Evolutionary conservation across 1,140 invertebrate species (phyloP).

Genomic region (Coptotermes formosanus): DNA sequence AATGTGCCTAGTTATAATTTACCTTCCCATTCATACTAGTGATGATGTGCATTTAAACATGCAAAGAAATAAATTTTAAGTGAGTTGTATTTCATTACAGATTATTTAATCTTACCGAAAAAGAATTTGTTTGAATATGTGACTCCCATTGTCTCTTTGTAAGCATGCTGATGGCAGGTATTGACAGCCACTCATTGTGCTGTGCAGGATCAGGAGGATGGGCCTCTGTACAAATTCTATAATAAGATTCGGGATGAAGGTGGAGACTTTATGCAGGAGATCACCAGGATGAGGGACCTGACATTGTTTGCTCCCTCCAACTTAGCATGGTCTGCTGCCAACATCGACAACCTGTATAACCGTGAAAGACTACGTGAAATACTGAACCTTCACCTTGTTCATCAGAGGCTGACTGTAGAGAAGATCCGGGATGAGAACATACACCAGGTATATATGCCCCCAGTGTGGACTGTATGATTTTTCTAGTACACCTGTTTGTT

Average conservation of each 20-base stretch:
- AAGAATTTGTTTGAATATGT: too few relatives aligned
- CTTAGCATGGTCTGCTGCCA: slow-evolving; percentile 70
- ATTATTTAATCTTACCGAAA: too few relatives aligned
- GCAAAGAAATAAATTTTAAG: too few relatives aligned
- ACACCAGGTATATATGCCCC: slow-evolving; percentile 56
- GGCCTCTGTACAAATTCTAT: slow-evolving; percentile 78
- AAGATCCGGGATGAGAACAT: slow-evolving; percentile 68
- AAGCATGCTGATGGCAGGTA: neutral
- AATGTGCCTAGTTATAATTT: too few relatives aligned
- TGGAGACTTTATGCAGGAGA: slow-evolving; percentile 67
- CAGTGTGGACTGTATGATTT: too few relatives aligned
- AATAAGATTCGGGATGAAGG: slow-evolving; percentile 68
- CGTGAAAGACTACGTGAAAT: slow-evolving; percentile 66
- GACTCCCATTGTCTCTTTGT: neutral
- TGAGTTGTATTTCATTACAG: too few relatives aligned
- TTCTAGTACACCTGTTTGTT: too few relatives aligned
- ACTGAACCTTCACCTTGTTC: slow-evolving; percentile 74
- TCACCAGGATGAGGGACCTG: slow-evolving; percentile 67
- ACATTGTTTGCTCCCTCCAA: slow-evolving; percentile 90
- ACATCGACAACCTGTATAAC: slow-evolving; percentile 63
- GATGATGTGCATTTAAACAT: too few relatives aligned
- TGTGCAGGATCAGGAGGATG: slow-evolving; percentile 71
- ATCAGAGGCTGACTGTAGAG: slow-evolving; percentile 70
- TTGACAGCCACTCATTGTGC: slow-evolving; percentile 21
- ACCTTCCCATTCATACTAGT: too few relatives aligned